phyloP scores from a whole-genome alignment of 2,797 vertebrate genomes.

The Myotis pilosus region DNA sequence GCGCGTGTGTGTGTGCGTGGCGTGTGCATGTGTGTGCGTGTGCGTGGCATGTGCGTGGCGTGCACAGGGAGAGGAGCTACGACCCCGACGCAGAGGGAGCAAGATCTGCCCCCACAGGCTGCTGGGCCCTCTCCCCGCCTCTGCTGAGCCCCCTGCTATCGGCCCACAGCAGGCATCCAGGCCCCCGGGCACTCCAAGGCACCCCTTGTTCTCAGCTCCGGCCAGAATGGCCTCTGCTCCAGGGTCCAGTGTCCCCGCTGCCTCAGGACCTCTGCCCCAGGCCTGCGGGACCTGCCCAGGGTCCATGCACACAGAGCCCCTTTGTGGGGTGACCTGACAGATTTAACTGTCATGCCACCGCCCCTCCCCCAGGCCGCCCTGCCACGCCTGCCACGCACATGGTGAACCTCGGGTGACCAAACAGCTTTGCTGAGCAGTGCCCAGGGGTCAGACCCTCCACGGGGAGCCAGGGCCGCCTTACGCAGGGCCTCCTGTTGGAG shows the following conservation, averaged over 20 bases:
- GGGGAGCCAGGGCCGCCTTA: too few relatives aligned
- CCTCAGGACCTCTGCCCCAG: neutral
- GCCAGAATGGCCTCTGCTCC: neutral
- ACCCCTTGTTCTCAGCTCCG: fast-evolving
- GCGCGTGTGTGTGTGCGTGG: fast-evolving
- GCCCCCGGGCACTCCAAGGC: neutral
- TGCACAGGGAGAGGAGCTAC: too few relatives aligned
- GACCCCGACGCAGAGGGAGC: neutral
- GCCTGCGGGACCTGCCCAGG: too few relatives aligned
- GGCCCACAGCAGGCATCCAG: too few relatives aligned
- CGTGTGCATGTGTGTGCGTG: too few relatives aligned
- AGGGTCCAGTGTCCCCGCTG: neutral
- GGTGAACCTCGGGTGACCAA: fast-evolving
- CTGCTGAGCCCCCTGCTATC: fast-evolving
- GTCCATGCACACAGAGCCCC: neutral
- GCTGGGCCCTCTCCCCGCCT: too few relatives aligned
- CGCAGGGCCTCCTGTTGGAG: fast-evolving
- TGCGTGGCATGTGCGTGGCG: fast-evolving
- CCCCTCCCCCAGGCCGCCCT: too few relatives aligned
- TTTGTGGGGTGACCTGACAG: fast-evolving
- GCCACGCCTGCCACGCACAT: fast-evolving
- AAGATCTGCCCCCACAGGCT: too few relatives aligned
- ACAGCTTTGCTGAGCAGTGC: neutral
- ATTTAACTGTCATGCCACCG: neutral
- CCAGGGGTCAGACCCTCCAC: neutral